Base-by-base conservation (phyloP, 2,888 invertebrate genomes). In the Cecidostiba fungosa region DNA sequence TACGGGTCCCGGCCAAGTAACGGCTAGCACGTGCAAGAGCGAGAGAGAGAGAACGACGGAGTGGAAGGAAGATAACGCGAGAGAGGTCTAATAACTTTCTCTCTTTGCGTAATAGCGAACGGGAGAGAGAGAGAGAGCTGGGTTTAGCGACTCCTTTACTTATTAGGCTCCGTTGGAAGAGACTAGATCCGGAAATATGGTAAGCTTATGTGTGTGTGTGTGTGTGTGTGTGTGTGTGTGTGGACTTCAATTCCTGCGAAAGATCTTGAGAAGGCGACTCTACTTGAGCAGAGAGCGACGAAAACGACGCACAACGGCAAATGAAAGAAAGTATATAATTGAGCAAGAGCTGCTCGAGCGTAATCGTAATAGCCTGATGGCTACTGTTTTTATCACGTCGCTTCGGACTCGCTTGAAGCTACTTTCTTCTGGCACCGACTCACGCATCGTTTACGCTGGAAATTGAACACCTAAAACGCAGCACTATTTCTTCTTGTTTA, bases 81-180 rank as follows among this genome's bases (percentile, higher is more conserved):
- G 76, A 72, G 36, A 66, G 23, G 69, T 70, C 47, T 84, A 84
- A 84, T 84, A 84, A 84, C 78, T 84, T 84, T 19, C 78, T 73
- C 70, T 26, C 39, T 66, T 50, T 74, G 66, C 66, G 43, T 82
- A 43, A 81, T 70, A 81, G 73, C 19, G 50, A 77, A 54, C 66
- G 54, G 26, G 23, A 26, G 29, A 47, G 54, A 29, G 32, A 26
- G 43, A 39, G 39, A 36, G 26, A 29, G 66, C 62, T 10, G 19
- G 39, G 32, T 59, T n/a, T 59, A 12, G 62, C 43, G 14, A 10
- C 39, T 10, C 73, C 73, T 26, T 29, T 36, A 59, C 36, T 59
- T 59, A 19, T n/a, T n/a, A n/a, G n/a, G 23, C 69, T 70, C 32
- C 54, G 6, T 50, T 14, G 23, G 39, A 23, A n/a, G 14, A 23